Evolutionary conservation across 1,140 invertebrate species (phyloP).

Genomic region (Zeugodacus cucurbitae): DNA sequence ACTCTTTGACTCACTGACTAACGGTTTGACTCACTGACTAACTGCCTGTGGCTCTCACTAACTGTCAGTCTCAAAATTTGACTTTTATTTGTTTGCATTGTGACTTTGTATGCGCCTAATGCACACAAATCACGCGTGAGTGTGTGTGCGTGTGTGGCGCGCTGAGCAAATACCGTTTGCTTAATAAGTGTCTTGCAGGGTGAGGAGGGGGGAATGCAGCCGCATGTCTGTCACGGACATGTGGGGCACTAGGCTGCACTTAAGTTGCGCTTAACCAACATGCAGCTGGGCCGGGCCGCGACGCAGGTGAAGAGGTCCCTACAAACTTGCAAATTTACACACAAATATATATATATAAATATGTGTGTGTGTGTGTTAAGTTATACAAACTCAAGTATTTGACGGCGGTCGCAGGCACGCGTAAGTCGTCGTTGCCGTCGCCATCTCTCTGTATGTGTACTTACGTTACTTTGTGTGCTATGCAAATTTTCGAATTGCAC

Average conservation of each 20-base stretch:
- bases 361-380: background rate
- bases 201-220: background rate
- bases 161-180: background rate
- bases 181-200: background rate
- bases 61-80: background rate
- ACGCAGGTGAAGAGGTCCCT: background rate
- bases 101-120: background rate
- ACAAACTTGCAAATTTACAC: background rate
- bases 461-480: background rate
- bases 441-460: too few relatives aligned
- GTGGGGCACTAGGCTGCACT: constrained; percentile 29
- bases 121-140: background rate
- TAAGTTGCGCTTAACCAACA: background rate
- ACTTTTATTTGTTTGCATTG: background rate
- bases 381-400: background rate
- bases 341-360: background rate
- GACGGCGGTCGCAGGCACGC: background rate
- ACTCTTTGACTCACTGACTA: background rate
- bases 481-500: constrained; percentile 13
- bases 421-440: background rate
- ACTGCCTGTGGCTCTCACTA: too few relatives aligned
- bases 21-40: background rate
- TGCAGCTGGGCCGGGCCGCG: background rate
- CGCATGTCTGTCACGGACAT: background rate
- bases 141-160: too few relatives aligned